Percentiles rank a stretch among this genome's conserved stretches.
phyloP scores from a whole-genome alignment of 1,140 invertebrate species.

The Stegodyphus dumicola region DNA sequence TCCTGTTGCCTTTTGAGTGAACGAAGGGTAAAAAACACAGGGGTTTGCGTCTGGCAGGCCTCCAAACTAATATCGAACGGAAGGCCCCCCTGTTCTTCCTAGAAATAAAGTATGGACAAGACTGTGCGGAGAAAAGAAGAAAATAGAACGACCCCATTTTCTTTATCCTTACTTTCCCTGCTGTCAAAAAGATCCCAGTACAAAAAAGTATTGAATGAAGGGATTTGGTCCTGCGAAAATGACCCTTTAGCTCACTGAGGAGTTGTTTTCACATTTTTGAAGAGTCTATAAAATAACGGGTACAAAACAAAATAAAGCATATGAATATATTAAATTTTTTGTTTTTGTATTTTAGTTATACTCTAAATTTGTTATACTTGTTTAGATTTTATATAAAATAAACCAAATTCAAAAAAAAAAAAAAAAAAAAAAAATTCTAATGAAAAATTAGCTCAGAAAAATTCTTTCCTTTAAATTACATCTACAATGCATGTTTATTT shows the following conservation, averaged over 20 bases:
- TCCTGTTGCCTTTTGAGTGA: slow-evolving; percentile 51
- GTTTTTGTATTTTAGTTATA: too few relatives aligned
- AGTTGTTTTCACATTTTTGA: too few relatives aligned
- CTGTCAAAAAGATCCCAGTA: slow-evolving; percentile 52
- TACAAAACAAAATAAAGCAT: too few relatives aligned
- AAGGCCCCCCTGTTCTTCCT: background rate
- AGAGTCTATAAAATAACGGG: too few relatives aligned
- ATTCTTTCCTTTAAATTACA: too few relatives aligned
- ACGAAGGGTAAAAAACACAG: slow-evolving; percentile 25
- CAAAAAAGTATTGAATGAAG: slow-evolving; percentile 36
- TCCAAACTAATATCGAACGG: slow-evolving; percentile 52
- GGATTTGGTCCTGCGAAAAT: slow-evolving; percentile 48
- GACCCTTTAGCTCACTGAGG: slow-evolving; percentile 30
- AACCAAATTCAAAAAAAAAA: too few relatives aligned
- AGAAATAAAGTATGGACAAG: slow-evolving; percentile 24
- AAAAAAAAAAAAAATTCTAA: too few relatives aligned
- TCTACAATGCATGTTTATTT: too few relatives aligned
- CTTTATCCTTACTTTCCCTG: slow-evolving; percentile 54
- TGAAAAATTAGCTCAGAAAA: too few relatives aligned
- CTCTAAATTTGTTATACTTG: too few relatives aligned
- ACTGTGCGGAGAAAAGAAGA: slow-evolving; percentile 22
- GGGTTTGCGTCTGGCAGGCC: slow-evolving; percentile 32
- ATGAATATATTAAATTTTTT: too few relatives aligned
- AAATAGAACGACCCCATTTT: slow-evolving; percentile 49
- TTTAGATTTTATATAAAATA: too few relatives aligned